Evolutionary conservation across 1,140 invertebrate species (phyloP).

Genomic region (Brachionus rubens): DNA sequence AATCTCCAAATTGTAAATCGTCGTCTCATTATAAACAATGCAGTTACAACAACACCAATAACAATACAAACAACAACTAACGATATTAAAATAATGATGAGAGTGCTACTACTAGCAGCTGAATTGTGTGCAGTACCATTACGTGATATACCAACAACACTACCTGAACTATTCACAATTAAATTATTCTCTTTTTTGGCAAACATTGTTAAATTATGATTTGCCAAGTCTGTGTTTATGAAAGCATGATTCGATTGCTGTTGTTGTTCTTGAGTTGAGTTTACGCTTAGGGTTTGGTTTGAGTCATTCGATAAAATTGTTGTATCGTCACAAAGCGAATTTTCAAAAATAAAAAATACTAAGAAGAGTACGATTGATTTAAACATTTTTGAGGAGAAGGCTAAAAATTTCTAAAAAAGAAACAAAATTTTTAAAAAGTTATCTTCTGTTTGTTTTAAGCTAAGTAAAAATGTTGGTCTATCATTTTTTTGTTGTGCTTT

Average conservation of each 20-base stretch:
- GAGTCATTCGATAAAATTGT: background rate
- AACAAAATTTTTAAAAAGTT: too few species aligned
- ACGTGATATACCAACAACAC: background rate
- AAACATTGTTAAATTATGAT: constrained; percentile 30
- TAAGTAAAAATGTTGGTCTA: too few species aligned
- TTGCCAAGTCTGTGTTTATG: constrained; percentile 16
- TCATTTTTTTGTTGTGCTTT: too few species aligned
- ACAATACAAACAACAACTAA: background rate
- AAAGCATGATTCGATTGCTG: constrained; percentile 10
- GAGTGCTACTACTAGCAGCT: background rate
- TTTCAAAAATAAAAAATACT: too few species aligned
- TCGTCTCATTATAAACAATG: constrained; percentile 35
- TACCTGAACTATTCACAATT: background rate
- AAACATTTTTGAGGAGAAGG: too few species aligned
- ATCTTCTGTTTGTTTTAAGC: too few species aligned
- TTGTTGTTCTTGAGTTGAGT: too few species aligned
- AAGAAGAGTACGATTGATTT: too few species aligned
- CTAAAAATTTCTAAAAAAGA: too few species aligned
- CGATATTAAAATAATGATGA: constrained; percentile 5
- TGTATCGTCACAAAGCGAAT: background rate
- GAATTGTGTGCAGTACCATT: background rate
- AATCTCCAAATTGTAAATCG: constrained; percentile 24
- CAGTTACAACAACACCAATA: constrained; percentile 1
- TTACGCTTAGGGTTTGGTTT: background rate
- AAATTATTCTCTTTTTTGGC: background rate